Base-by-base conservation (phyloP, 2,113 vertebrate species). In the Stomatorhinus ivindoensis region DNA sequence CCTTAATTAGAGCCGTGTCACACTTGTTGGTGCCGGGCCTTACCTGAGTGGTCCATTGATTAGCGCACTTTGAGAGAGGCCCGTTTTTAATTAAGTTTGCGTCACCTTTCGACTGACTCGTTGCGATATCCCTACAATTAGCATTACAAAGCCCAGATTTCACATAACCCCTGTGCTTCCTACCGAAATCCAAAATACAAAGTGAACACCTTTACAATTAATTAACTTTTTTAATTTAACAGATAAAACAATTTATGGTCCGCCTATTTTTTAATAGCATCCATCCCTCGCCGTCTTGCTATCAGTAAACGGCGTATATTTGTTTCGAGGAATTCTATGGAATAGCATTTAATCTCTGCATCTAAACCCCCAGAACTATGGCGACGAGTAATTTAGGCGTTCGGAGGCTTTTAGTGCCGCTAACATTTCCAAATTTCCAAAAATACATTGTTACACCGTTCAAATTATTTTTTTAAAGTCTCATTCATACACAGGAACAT, bases 1-100 rank as follows among this genome's bases (percentile, higher is more conserved):
- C 85, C 85, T 87, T 51, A 35, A 87, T 87, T 53, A 53, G 85
- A 87, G 27, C 31, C 85, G n/a, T 55, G 85, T 87, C 13, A 8
- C 85, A 86, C 85, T 86, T 35, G 85, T 51, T 86, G 50, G 85
- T 4, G 13, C 46, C 10, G 50, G 13, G 17, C 50, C 85, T 35
- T 55, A 15, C n/a, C 50, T 87, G 31, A 53, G 31, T 3, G 48
- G 15, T 51, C 13, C 85, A 87, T 87, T 53, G 85, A 87, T 87
- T 21, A 87, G 85, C 50, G 17, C 50, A 53, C 85, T 87, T 87
- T 87, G 44, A 35, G 85, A 51, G 15, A 31, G 27, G 31, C 50
- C 24, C 47, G 31, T 55, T 87, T 87, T 87, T 87, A 87, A 87
- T 87, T 87, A 87, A 87, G 50, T 53, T 35, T 35, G 19, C 85